These are phyloP conservation scores for Lasioglossum zephyrum DNA, from an alignment of 2,888 invertebrate genomes.

Conservation along the genomic window DNA sequence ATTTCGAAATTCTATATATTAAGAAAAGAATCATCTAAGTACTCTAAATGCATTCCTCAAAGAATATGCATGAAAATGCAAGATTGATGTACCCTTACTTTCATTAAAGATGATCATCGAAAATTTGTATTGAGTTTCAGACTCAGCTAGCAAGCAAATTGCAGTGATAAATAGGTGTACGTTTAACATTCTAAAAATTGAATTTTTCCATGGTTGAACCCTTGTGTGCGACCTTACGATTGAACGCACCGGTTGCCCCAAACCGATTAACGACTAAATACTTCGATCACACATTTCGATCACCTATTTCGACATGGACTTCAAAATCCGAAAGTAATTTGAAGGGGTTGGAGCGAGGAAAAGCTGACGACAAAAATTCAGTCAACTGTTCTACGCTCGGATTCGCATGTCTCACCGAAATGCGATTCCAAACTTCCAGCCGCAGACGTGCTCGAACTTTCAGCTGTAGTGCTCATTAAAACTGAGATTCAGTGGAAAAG, in stretches of 20 bases:
- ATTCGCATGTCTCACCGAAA: background rate
- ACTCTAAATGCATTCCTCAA: background rate
- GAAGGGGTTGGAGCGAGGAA: too few relatives aligned
- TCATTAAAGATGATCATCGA: background rate
- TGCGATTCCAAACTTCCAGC: background rate
- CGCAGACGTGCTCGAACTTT: background rate
- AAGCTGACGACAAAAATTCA: background rate
- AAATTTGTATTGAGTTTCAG: background rate
- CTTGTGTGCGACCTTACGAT: background rate
- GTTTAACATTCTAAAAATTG: background rate
- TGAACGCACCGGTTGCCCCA: background rate
- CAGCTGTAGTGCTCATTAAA: conserved; percentile 15
- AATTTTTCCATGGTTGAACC: background rate
- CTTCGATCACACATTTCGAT: background rate
- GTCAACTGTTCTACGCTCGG: background rate
- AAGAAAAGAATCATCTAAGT: background rate
- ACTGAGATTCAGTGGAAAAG: background rate
- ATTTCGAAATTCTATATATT: background rate
- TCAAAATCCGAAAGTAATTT: background rate
- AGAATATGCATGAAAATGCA: background rate
- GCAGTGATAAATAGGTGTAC: background rate
- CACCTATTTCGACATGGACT: background rate
- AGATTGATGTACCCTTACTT: background rate
- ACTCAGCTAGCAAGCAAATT: background rate
- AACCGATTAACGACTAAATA: background rate